Conservation (phyloP, 2,888 invertebrate species). For the Parthenolecanium corni region DNA sequence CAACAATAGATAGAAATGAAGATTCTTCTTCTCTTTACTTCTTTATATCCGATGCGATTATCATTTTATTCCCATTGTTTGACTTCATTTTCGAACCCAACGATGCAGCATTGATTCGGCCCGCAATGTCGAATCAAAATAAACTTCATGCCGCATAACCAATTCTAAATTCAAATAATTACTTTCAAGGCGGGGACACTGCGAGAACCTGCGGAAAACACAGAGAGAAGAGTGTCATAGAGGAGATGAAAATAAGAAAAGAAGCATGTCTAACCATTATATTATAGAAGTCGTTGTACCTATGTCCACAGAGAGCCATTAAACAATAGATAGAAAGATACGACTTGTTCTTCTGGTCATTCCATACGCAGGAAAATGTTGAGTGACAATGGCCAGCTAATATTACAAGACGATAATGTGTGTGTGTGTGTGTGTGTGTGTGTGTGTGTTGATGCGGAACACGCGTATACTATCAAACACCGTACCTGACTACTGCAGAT, state of each 20-base stretch:
- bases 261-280: too few relatives aligned
- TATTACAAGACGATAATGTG: too few relatives aligned
- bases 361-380: too few relatives aligned
- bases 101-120: neutral
- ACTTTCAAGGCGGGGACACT: constrained; percentile 25
- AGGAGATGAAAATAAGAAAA: neutral
- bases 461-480: too few relatives aligned
- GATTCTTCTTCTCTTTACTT: constrained; percentile 13
- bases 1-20: constrained; percentile 24
- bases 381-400: too few relatives aligned
- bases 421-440: too few relatives aligned
- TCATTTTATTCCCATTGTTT: constrained; percentile 22
- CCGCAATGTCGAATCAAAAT: constrained; percentile 19
- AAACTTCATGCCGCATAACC: constrained; percentile 27
- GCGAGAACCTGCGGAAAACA: neutral
- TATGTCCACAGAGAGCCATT: too few relatives aligned
- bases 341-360: too few relatives aligned
- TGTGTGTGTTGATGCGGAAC: too few relatives aligned
- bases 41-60: constrained; percentile 16
- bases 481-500: too few relatives aligned
- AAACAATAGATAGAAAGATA: too few relatives aligned
- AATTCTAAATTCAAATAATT: constrained; percentile 28
- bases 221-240: neutral
- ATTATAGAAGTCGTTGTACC: too few relatives aligned
- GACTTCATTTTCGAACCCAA: constrained; percentile 21